These are phyloP conservation scores for Agrotis clavis DNA, from an alignment of 2,888 invertebrate species.

Conservation along the genomic window DNA sequence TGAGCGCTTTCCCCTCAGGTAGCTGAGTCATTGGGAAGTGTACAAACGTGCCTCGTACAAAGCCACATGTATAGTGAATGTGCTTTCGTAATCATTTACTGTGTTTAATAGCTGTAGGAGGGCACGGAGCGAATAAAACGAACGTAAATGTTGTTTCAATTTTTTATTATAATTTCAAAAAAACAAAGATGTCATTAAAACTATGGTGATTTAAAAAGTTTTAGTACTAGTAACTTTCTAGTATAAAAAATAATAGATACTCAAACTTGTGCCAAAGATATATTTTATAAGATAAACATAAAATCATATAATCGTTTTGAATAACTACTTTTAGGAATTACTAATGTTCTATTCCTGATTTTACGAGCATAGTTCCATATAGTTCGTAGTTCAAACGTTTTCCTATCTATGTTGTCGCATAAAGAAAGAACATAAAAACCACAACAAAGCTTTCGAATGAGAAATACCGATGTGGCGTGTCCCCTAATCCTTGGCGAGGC, in stretches of 20 bases:
- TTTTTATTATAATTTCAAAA: background rate
- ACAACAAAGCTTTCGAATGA: conserved; percentile 68
- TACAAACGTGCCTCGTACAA: conserved; percentile 40
- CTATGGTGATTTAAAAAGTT: background rate
- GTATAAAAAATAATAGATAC: background rate
- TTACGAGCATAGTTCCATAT: background rate
- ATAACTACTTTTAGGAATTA: background rate
- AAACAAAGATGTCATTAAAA: conserved; percentile 2
- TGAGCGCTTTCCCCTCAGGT: conserved; percentile 50
- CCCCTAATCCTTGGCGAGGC: conserved; percentile 71
- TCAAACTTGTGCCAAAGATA: background rate
- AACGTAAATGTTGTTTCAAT: background rate
- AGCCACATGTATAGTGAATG: conserved; percentile 47
- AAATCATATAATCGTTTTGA: background rate
- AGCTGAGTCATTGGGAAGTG: conserved; percentile 53
- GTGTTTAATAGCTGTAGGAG: conserved; percentile 38
- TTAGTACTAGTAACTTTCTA: no score
- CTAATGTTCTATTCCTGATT: conserved; percentile 5
- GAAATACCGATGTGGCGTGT: conserved; percentile 76
- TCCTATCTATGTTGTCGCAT: conserved; percentile 18
- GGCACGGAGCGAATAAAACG: conserved; percentile 22
- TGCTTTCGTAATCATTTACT: conserved; percentile 51
- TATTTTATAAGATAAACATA: conserved; percentile 6
- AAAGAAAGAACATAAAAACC: conserved; percentile 51
- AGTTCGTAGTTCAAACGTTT: background rate